Conservation (phyloP, 2,113 vertebrate species). For the Sitta europaea region DNA sequence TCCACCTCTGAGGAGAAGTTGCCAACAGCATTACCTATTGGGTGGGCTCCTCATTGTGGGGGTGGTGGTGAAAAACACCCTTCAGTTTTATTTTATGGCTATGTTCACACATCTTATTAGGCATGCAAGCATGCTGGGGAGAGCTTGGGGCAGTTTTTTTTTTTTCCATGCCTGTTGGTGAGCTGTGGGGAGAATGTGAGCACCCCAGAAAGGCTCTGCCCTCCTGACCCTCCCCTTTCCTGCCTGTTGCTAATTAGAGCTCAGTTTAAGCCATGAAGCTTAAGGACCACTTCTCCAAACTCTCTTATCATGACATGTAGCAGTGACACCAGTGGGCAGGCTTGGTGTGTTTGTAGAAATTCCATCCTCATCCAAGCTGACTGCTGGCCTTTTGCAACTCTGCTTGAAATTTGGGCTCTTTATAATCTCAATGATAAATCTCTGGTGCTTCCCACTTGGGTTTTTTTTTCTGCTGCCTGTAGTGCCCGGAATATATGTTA, state of each 20-base stretch:
- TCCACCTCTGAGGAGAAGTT: background rate
- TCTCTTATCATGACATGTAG: background rate
- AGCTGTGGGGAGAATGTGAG: background rate
- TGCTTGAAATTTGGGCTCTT: background rate
- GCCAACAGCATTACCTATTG: background rate
- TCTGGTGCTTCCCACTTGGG: background rate
- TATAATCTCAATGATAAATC: background rate
- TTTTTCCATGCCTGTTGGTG: background rate
- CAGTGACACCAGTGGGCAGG: background rate
- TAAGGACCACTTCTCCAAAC: background rate
- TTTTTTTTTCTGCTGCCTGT: conserved; percentile 21
- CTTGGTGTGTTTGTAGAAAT: background rate
- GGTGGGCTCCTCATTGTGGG: background rate
- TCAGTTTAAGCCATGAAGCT: background rate
- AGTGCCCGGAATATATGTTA: background rate
- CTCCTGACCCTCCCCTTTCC: background rate
- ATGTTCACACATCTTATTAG: background rate
- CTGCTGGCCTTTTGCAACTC: background rate
- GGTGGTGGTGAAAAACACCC: background rate
- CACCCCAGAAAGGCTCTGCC: background rate
- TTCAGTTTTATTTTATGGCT: background rate
- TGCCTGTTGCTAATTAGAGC: background rate
- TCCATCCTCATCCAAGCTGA: background rate
- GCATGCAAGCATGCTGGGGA: background rate
- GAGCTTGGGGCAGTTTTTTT: background rate